Conservation (phyloP, 2,797 vertebrate species). For the Chanos chanos region DNA sequence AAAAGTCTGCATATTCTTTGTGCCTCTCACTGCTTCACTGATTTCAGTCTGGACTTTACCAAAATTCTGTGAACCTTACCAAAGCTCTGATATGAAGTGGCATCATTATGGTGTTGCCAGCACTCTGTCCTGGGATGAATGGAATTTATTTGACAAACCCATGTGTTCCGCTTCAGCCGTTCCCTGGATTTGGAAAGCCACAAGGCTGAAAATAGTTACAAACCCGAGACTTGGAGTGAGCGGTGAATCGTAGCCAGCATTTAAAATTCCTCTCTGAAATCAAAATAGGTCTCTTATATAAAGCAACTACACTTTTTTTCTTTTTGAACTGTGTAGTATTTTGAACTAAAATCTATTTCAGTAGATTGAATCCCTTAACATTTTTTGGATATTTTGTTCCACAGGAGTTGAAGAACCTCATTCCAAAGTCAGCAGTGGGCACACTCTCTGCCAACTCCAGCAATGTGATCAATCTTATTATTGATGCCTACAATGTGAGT, state of each 20-base stretch:
- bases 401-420: conserved; percentile 95
- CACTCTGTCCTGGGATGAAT: neutral
- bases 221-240: conserved; percentile 16
- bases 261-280: conserved; percentile 30
- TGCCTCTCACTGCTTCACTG: neutral
- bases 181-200: conserved; percentile 17
- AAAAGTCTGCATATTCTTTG: neutral
- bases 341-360: conserved; percentile 18
- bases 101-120: neutral
- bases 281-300: conserved; percentile 10
- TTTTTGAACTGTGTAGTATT: conserved; percentile 12
- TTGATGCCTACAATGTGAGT: conserved; percentile 97
- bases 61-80: neutral
- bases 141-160: neutral
- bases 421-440: conserved; percentile 97
- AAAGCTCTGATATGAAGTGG: neutral
- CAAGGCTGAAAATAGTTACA: conserved; percentile 30
- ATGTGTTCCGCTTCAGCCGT: neutral
- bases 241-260: conserved; percentile 18
- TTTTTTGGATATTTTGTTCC: conserved; percentile 17
- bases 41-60: neutral
- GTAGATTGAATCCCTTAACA: conserved; percentile 1
- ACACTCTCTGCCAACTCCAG: conserved; percentile 95
- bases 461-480: conserved; percentile 96
- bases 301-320: conserved; percentile 19